Evolutionary conservation across 2,888 invertebrate genomes (phyloP).

Genomic region (Pseudococcus jackbeardsleyi): DNA sequence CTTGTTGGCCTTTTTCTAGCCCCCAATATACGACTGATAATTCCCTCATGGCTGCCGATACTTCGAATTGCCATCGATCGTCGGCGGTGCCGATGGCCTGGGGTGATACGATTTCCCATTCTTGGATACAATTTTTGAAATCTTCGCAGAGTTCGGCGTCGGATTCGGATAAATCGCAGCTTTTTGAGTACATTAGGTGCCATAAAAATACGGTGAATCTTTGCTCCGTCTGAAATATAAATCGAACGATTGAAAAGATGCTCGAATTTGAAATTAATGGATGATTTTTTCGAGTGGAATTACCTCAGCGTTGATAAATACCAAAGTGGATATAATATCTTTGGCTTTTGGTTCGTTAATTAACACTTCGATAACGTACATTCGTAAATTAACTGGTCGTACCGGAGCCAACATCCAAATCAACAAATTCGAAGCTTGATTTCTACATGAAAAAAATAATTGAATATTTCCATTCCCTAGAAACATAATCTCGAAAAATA

Average conservation of each 20-base stretch:
- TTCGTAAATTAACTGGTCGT: constrained; percentile 71
- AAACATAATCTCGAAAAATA: background rate
- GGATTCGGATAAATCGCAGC: constrained; percentile 70
- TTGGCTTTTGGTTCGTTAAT: constrained; percentile 71
- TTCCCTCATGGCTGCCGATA: constrained; percentile 64
- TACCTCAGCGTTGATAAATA: constrained; percentile 71
- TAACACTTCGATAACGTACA: constrained; percentile 71
- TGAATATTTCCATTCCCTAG: background rate
- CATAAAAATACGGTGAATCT: constrained; percentile 72
- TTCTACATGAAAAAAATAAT: constrained; percentile 68
- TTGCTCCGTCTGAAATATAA: constrained; percentile 70
- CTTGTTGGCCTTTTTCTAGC: constrained; percentile 65
- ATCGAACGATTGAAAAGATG: background rate
- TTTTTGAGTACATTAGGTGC: constrained; percentile 70
- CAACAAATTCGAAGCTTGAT: constrained; percentile 71
- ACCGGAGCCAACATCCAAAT: constrained; percentile 72
- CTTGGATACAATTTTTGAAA: constrained; percentile 70
- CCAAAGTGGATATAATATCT: constrained; percentile 70
- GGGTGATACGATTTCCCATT: constrained; percentile 70
- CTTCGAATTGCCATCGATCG: constrained; percentile 70
- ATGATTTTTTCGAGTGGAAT: background rate
- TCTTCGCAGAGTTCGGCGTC: constrained; percentile 71
- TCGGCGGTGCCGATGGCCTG: constrained; percentile 69
- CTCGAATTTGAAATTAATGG: background rate
- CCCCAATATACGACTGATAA: constrained; percentile 65